Evolutionary conservation across 1,140 invertebrate species (phyloP).

Genomic region (Brachionus angularis): DNA sequence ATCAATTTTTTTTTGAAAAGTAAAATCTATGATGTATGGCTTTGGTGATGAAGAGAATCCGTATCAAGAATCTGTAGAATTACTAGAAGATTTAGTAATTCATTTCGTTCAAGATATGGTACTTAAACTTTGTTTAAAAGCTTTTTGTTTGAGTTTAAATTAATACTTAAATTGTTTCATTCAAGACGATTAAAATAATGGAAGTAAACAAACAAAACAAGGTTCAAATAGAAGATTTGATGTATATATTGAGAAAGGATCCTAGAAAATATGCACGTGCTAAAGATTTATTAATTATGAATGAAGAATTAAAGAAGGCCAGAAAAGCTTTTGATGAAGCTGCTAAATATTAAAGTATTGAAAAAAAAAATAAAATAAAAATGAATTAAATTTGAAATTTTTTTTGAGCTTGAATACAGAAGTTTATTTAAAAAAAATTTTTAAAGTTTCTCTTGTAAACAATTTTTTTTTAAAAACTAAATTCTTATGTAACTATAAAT

Average conservation of each 20-base stretch:
- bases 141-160: neutral
- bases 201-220: slow-evolving; percentile 88
- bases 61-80: slow-evolving; percentile 95
- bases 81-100: slow-evolving; percentile 93
- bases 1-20: slow-evolving; percentile 46
- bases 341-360: slow-evolving; percentile 34
- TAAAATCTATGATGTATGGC: slow-evolving; percentile 98
- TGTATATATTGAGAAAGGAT: slow-evolving; percentile 96
- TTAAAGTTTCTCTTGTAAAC: too few relatives aligned
- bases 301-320: slow-evolving; percentile 96
- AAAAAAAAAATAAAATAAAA: too few relatives aligned
- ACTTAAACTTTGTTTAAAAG: slow-evolving; percentile 48
- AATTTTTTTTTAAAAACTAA: too few relatives aligned
- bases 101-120: slow-evolving; percentile 95
- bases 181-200: slow-evolving; percentile 78
- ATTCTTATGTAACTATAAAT: too few relatives aligned
- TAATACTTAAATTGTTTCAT: slow-evolving; percentile 44
- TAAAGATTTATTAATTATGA: slow-evolving; percentile 88
- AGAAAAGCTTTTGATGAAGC: slow-evolving; percentile 95
- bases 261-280: slow-evolving; percentile 92
- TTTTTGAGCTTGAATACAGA: too few relatives aligned
- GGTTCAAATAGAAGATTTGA: slow-evolving; percentile 95
- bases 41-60: slow-evolving; percentile 99
- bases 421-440: too few relatives aligned
- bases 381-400: too few relatives aligned